These are phyloP conservation scores for Listronotus oregonensis DNA, from an alignment of 1,140 invertebrate genomes.

Conservation along the genomic window DNA sequence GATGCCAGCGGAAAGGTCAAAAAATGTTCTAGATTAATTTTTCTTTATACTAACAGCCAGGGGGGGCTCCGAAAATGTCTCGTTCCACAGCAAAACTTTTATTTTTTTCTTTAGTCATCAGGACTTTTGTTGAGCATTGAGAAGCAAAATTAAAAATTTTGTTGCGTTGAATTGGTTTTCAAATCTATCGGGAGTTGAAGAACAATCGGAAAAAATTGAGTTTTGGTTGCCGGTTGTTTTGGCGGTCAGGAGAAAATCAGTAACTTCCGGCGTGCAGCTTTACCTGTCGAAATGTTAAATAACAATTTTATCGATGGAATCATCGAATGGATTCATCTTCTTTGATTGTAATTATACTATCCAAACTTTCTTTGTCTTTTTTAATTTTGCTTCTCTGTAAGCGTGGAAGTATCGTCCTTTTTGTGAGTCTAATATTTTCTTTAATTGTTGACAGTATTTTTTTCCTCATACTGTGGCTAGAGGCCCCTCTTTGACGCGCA, in stretches of 20 bases:
- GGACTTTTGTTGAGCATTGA: conserved; percentile 31
- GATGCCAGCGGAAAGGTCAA: conserved; percentile 48
- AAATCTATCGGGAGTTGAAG: conserved; percentile 34
- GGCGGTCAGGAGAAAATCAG: too few relatives aligned
- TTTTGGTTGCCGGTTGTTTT: neutral
- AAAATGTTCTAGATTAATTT: conserved; percentile 46
- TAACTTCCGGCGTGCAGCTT: too few relatives aligned
- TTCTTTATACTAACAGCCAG: conserved; percentile 45
- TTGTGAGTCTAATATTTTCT: too few relatives aligned
- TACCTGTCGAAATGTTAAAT: too few relatives aligned
- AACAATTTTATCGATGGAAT: too few relatives aligned
- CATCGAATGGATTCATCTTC: too few relatives aligned
- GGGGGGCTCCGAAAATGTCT: conserved; percentile 48
- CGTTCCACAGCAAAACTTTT: conserved; percentile 43
- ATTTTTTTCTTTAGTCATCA: conserved; percentile 41
- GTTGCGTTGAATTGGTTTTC: conserved; percentile 39
- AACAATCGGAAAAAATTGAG: conserved; percentile 38
- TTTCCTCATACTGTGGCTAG: conserved; percentile 41
- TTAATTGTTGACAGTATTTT: too few relatives aligned
- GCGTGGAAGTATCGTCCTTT: too few relatives aligned
- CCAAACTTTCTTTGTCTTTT: too few relatives aligned
- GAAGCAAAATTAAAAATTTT: conserved; percentile 40
- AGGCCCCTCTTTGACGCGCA: conserved; percentile 46
- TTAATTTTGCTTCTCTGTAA: too few relatives aligned
- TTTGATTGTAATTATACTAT: too few relatives aligned